These are phyloP conservation scores for Monochamus alternatus DNA, from an alignment of 2,888 invertebrate genomes.

Conservation along the genomic window DNA sequence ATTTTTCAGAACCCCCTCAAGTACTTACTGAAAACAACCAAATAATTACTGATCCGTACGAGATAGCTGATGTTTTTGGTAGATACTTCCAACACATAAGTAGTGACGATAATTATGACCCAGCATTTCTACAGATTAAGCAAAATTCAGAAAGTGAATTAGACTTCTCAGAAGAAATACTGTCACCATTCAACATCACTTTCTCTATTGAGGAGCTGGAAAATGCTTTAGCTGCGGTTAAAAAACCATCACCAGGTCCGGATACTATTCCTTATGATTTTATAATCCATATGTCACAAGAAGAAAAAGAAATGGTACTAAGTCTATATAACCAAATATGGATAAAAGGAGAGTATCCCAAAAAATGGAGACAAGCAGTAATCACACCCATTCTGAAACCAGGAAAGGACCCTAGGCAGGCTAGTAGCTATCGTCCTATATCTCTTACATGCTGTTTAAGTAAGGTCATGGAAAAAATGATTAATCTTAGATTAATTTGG, in stretches of 20 bases:
- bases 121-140: not conserved
- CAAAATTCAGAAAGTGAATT: not conserved
- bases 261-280: not conserved
- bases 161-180: not conserved
- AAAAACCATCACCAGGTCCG: not conserved
- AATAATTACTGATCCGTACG: not conserved
- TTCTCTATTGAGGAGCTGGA: not conserved
- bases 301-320: not conserved
- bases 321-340: not conserved
- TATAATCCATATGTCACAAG: not conserved
- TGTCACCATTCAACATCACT: not conserved
- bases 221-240: slow-evolving; percentile 13
- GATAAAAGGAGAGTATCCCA: not conserved
- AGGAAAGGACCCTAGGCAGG: not conserved
- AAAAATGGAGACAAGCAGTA: not conserved
- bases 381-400: not conserved
- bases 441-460: slow-evolving; percentile 6
- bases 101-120: not conserved
- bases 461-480: slow-evolving; percentile 20
- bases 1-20: not conserved
- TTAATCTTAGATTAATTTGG: slow-evolving; percentile 8
- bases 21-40: not conserved
- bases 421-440: not conserved
- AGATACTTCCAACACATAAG: not conserved
- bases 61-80: not conserved